Evolutionary conservation across 2,113 vertebrate species (phyloP).

Genomic region (Rattus rattus): DNA sequence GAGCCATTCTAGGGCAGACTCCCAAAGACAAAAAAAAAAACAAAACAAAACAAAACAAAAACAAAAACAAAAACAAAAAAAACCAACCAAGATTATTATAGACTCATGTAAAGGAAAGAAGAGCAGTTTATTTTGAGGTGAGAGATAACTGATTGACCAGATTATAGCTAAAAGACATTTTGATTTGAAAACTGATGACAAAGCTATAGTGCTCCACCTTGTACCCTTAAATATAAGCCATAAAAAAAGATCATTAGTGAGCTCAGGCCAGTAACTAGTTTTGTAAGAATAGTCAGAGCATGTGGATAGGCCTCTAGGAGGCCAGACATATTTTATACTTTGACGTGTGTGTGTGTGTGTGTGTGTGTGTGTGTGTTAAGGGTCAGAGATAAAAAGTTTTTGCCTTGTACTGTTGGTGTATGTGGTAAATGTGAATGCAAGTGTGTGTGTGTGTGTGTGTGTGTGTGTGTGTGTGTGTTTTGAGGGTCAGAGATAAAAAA

Average conservation of each 20-base stretch:
- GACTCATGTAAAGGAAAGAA: not conserved
- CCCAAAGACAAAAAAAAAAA: not conserved
- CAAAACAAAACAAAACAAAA: too few species aligned
- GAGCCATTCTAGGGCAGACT: not conserved
- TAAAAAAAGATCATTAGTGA: conserved; percentile 11
- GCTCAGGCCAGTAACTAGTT: not conserved
- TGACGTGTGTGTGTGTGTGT: not conserved
- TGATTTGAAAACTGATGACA: not conserved
- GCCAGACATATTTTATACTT: not conserved
- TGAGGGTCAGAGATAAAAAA: too few species aligned
- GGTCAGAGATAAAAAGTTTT: too few species aligned
- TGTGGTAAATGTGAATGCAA: too few species aligned
- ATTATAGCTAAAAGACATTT: not conserved
- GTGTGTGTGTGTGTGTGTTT: too few species aligned
- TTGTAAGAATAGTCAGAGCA: not conserved
- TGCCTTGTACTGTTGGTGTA: too few species aligned
- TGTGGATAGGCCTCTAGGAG: not conserved
- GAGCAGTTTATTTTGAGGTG: not conserved
- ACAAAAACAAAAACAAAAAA: too few species aligned
- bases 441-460: too few species aligned
- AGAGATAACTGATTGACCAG: not conserved
- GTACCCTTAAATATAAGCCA: not conserved
- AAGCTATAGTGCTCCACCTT: not conserved
- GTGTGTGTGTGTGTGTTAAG: too few species aligned
- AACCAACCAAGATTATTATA: not conserved